phyloP scores from a whole-genome alignment of 2,113 vertebrate species.

The Phalacrocorax pelagicus region DNA sequence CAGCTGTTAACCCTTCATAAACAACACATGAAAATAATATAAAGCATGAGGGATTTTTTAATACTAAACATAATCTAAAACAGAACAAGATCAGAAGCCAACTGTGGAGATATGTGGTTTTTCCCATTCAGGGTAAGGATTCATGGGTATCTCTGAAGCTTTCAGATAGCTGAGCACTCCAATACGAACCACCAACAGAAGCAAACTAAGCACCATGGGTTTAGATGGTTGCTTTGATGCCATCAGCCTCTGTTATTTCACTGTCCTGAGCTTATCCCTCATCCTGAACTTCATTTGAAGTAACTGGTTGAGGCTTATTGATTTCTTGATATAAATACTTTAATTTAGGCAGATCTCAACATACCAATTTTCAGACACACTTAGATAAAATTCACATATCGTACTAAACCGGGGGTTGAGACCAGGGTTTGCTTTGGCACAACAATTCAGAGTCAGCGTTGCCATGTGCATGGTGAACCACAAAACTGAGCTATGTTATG shows the following conservation, averaged over 20 bases:
- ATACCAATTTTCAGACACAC: not conserved
- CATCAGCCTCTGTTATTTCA: constrained; percentile 4
- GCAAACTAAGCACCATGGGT: not conserved
- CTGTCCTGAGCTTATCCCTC: not conserved
- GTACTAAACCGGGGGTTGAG: not conserved
- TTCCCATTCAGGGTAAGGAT: not conserved
- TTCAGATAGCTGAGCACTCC: not conserved
- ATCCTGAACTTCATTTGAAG: not conserved
- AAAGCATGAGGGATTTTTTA: not conserved
- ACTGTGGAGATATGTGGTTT: not conserved
- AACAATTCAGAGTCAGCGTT: not conserved
- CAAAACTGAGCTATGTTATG: not conserved
- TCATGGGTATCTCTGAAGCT: not conserved
- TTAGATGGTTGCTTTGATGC: constrained; percentile 18
- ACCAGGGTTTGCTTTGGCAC: not conserved
- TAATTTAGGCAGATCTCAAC: not conserved
- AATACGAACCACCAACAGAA: not conserved
- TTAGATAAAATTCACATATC: not conserved
- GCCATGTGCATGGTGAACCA: not conserved
- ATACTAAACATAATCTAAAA: constrained; percentile 12
- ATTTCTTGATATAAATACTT: not conserved
- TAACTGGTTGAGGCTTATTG: not conserved
- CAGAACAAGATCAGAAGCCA: constrained; percentile 9
- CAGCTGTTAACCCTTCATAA: constrained; percentile 22
- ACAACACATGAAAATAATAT: constrained; percentile 31